Evolutionary conservation across 2,888 invertebrate genomes (phyloP), one percentile per base, ranked within the genome.

Genomic region (Crocallis elinguaria): DNA sequence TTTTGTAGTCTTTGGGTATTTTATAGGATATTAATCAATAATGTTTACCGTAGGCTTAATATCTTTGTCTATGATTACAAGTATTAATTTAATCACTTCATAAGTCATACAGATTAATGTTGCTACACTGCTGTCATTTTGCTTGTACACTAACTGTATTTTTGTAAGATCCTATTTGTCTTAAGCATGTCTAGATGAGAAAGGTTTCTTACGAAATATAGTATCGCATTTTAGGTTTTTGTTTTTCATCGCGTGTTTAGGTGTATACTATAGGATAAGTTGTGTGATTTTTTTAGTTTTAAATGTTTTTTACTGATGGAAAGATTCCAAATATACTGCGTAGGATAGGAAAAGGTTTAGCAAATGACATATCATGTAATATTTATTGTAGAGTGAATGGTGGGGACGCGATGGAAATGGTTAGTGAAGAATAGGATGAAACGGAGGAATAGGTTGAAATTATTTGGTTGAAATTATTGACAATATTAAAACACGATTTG

Each of bases 311-410:
- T 82, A 79, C 79, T 79, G 66, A 74, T 74, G 84, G 91, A 90
- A 91, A 91, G 91, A 89, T 91, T 91, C 91, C 91, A 91, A 90
- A 90, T 87, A 77, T 58, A 60, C 53, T 54, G 79, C 66, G 67
- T 79, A 77, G 80, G 66, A 67, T 73, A 75, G 71, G 73, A 67
- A 78, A 75, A 70, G 84, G 81, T 77, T 75, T 88, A 89, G 88
- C 78, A 84, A 87, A 87, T 90, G 78, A 91, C 91, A 91, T 91
- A 91, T 91, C 91, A 91, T 77, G 82, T 84, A 84, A 84, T 81
- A 84, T 86, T 88, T 87, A 84, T 82, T 82, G 81, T 45, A 43
- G 42, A 41, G 19, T 14, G 52, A 42, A 41, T 29, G 42, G 17
- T 1, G 2, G 25, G 1, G 42, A 14, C n/a, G 38, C 13, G 53